phyloP scores from a whole-genome alignment of 2,888 invertebrate genomes.

The Sinhomidia bicolor region DNA sequence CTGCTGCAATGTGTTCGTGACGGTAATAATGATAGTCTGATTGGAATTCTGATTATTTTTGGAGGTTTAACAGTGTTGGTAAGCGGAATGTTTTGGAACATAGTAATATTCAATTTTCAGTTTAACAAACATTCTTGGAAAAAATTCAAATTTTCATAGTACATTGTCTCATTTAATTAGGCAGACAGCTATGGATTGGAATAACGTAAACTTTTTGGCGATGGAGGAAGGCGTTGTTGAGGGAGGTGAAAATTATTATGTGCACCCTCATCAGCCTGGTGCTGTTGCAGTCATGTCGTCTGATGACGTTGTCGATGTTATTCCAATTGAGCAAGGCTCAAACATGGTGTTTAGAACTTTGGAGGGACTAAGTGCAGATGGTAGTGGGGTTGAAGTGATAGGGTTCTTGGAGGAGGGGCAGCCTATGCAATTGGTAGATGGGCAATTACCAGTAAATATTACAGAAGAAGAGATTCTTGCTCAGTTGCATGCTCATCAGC shows the following conservation, averaged over 20 bases:
- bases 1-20: too few species aligned
- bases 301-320: slow-evolving; percentile 16
- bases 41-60: too few species aligned
- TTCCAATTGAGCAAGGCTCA: slow-evolving; percentile 50
- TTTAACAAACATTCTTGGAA: not conserved
- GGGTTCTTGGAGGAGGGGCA: slow-evolving; percentile 50
- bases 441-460: not conserved
- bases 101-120: not conserved
- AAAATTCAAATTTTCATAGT: not conserved
- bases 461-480: slow-evolving; percentile 47
- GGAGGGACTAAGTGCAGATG: slow-evolving; percentile 48
- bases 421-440: slow-evolving; percentile 26
- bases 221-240: slow-evolving; percentile 41
- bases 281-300: slow-evolving; percentile 36
- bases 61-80: too few species aligned
- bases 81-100: not conserved
- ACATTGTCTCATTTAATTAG: not conserved
- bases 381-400: slow-evolving; percentile 56
- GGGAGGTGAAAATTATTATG: slow-evolving; percentile 32
- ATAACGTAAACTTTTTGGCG: slow-evolving; percentile 29
- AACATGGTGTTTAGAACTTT: slow-evolving; percentile 63
- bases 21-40: too few species aligned
- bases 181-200: slow-evolving; percentile 63
- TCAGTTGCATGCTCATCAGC: slow-evolving; percentile 19
- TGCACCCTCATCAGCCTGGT: slow-evolving; percentile 34